phyloP scores from a whole-genome alignment of 2,797 vertebrate species.

The Thripadectes ignobilis region DNA sequence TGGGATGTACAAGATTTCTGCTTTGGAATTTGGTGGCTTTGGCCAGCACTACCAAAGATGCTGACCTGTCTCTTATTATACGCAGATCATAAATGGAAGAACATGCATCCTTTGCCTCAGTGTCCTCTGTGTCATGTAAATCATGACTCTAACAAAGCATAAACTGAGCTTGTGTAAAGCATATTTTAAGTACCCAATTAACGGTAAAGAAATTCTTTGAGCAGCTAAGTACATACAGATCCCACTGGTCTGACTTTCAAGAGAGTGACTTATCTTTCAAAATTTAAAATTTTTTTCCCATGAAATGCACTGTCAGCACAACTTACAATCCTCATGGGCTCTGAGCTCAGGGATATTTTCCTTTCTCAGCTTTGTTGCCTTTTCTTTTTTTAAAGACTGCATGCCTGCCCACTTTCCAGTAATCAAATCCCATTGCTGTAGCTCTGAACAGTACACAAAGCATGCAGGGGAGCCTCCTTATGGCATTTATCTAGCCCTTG shows the following conservation, averaged over 20 bases:
- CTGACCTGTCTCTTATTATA: neutral
- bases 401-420: neutral
- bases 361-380: neutral
- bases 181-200: neutral
- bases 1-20: neutral
- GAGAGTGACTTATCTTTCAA: neutral
- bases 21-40: neutral
- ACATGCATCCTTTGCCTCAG: fast-evolving
- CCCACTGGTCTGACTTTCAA: neutral
- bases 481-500: neutral
- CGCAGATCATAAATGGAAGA: neutral
- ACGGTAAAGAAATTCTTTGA: neutral
- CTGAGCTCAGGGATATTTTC: neutral
- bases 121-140: too few relatives aligned
- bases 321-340: neutral
- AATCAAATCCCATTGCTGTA: neutral
- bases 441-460: neutral
- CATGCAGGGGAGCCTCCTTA: neutral
- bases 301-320: neutral
- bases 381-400: neutral
- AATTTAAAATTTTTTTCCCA: neutral
- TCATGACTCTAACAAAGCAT: neutral
- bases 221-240: neutral
- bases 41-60: neutral
- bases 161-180: neutral